phyloP scores from a whole-genome alignment of 2,113 vertebrate genomes.

The Oryzias celebensis region DNA sequence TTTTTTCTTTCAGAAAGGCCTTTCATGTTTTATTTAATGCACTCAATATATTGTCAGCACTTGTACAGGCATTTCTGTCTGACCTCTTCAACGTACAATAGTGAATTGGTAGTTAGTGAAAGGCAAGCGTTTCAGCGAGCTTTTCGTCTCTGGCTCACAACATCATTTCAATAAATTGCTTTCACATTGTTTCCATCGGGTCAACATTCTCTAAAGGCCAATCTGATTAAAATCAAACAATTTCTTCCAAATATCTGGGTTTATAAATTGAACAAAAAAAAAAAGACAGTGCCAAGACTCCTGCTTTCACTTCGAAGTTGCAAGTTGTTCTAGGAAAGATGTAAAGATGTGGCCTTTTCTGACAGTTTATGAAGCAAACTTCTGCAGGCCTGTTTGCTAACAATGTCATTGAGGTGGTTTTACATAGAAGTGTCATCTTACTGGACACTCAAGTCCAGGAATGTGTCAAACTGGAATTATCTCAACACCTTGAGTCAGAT shows the following conservation, averaged over 20 bases:
- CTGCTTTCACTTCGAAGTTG: too few species aligned
- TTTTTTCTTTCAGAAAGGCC: constrained; percentile 37
- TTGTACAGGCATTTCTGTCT: constrained; percentile 69
- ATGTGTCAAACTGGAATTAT: too few species aligned
- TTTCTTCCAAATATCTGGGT: not conserved
- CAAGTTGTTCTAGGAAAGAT: too few species aligned
- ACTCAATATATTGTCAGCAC: constrained; percentile 63
- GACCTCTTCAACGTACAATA: constrained; percentile 65
- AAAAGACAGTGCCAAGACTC: too few species aligned
- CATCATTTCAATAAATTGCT: constrained; percentile 31
- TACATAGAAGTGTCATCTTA: too few species aligned
- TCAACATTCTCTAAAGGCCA: constrained; percentile 16
- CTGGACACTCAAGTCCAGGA: too few species aligned
- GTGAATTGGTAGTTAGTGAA: constrained; percentile 55
- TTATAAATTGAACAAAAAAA: not conserved
- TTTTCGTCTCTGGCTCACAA: constrained; percentile 25
- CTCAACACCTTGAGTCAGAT: too few species aligned
- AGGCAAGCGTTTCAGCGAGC: constrained; percentile 32
- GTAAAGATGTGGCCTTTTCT: constrained; percentile 3
- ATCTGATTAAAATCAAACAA: constrained; percentile 15
- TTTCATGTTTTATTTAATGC: constrained; percentile 64
- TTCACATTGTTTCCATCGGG: constrained; percentile 9
- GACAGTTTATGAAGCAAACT: not conserved
- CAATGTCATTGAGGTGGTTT: too few species aligned
- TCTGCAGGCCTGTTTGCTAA: too few species aligned